Evolutionary conservation across 2,113 vertebrate species (phyloP).

Genomic region (Calypte anna): DNA sequence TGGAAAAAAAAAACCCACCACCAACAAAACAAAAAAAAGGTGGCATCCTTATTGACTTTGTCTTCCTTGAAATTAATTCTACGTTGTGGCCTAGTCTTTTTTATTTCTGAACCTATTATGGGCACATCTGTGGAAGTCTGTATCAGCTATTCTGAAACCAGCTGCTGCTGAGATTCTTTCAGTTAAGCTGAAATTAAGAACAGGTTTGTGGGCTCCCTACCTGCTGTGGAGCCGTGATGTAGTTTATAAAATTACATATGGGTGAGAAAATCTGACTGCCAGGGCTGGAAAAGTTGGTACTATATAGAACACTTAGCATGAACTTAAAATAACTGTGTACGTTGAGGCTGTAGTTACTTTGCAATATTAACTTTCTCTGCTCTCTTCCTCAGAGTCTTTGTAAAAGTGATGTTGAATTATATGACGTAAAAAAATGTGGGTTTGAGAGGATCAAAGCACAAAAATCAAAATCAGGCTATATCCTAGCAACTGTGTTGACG

Average conservation of each 20-base stretch:
- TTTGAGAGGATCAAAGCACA: conserved; percentile 17
- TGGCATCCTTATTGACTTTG: conserved; percentile 46
- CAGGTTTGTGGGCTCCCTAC: conserved; percentile 73
- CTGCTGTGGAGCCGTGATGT: conserved; percentile 75
- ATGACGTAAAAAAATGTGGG: neutral
- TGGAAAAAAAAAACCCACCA: neutral
- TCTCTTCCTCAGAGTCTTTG: neutral
- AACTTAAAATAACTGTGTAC: neutral
- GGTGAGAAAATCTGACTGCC: conserved; percentile 51
- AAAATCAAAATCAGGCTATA: neutral
- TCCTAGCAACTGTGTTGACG: neutral
- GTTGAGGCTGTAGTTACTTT: neutral
- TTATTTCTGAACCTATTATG: conserved; percentile 49
- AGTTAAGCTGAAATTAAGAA: conserved; percentile 73
- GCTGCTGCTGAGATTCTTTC: conserved; percentile 71
- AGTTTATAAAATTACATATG: conserved; percentile 65
- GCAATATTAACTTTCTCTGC: neutral
- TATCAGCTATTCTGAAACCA: conserved; percentile 65
- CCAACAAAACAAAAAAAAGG: neutral
- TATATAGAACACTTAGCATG: neutral
- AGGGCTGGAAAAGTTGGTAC: neutral
- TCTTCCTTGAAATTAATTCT: conserved; percentile 61
- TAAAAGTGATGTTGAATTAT: neutral
- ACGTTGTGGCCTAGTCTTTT: conserved; percentile 42
- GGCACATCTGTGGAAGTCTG: conserved; percentile 70